Percentiles rank a stretch among this genome's conserved stretches.
Evolutionary conservation across 2,888 invertebrate genomes (phyloP).

Genomic region (Lucinisca nassula): DNA sequence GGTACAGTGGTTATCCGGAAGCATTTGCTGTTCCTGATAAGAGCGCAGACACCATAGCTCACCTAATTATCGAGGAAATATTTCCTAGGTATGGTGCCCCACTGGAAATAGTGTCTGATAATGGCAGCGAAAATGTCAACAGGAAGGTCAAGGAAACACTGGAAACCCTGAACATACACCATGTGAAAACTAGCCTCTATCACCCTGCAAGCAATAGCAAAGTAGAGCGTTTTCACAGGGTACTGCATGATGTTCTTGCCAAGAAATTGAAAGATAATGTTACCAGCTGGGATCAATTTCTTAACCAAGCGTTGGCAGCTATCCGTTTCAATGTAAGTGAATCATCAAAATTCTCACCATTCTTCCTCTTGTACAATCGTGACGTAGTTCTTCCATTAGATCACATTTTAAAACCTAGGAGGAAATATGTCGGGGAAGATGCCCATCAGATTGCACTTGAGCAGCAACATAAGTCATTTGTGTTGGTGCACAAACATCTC

Average conservation of each 20-base stretch:
- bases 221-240: conserved; percentile 20
- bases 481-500: background rate
- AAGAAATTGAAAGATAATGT: background rate
- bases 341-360: background rate
- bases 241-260: background rate
- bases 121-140: too few relatives aligned
- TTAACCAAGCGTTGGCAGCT: background rate
- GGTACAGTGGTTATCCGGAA: conserved; percentile 31
- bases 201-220: conserved; percentile 32
- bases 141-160: too few relatives aligned
- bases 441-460: background rate
- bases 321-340: too few relatives aligned
- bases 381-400: conserved; percentile 1
- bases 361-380: background rate
- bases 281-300: background rate
- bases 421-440: background rate
- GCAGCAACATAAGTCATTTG: background rate
- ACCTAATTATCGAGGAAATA: too few relatives aligned
- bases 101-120: conserved; percentile 34
- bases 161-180: conserved; percentile 35
- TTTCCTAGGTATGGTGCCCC: conserved; percentile 13
- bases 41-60: conserved; percentile 16
- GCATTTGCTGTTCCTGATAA: conserved; percentile 46
- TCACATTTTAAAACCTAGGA: background rate
- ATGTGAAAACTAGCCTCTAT: conserved; percentile 53